Conservation (phyloP, 2,113 vertebrate genomes). For the Burhinus oedicnemus region DNA sequence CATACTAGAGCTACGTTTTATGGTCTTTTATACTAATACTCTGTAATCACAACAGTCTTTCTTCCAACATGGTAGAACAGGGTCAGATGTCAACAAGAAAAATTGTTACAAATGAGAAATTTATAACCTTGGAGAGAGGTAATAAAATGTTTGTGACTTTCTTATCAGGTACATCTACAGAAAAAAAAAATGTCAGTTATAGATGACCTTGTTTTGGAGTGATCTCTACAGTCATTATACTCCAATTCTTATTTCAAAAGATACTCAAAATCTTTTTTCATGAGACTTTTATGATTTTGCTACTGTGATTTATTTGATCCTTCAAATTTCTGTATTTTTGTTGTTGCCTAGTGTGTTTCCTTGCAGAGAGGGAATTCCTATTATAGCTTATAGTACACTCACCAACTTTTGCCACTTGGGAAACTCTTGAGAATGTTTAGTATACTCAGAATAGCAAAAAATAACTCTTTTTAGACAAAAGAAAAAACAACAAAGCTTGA, state of each 20-base stretch:
- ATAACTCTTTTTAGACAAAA: background rate
- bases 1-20: background rate
- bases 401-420: background rate
- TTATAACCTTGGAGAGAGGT: background rate
- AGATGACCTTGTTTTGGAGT: background rate
- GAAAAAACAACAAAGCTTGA: background rate
- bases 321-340: background rate
- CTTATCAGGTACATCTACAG: background rate
- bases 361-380: background rate
- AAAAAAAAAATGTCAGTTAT: background rate
- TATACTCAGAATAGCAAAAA: background rate
- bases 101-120: constrained; percentile 31
- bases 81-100: constrained; percentile 1
- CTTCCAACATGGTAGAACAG: background rate
- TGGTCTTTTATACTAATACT: background rate
- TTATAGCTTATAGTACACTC: background rate
- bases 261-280: background rate
- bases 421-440: background rate
- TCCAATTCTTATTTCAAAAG: constrained; percentile 13
- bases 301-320: background rate
- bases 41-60: background rate
- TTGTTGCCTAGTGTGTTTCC: background rate
- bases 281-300: background rate
- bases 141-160: constrained; percentile 24
- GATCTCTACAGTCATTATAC: background rate